Percentiles rank a stretch among this genome's conserved stretches.
phyloP scores from a whole-genome alignment of 2,113 vertebrate genomes.

The Ailuropoda melanoleuca region DNA sequence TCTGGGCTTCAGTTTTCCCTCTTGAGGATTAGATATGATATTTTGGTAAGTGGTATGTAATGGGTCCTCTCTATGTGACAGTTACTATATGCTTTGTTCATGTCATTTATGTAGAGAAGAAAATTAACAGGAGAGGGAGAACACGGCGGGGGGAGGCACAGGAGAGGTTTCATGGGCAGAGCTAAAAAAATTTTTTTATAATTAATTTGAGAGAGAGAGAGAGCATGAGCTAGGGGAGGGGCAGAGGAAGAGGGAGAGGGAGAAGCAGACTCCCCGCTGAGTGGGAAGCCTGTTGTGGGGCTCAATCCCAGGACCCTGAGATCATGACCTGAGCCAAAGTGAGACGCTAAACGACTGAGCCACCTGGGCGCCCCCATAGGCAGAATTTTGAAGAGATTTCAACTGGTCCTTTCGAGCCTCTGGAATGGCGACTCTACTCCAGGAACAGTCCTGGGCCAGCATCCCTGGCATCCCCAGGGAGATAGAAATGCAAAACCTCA shows the following conservation, averaged over 20 bases:
- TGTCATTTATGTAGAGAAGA: background rate
- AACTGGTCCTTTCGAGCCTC: background rate
- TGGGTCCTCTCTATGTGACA: background rate
- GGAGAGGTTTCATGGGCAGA: background rate
- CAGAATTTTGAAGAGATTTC: background rate
- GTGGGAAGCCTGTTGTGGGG: no score
- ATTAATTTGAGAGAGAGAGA: background rate
- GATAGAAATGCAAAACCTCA: background rate
- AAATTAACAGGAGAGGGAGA: background rate
- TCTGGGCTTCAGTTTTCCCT: background rate
- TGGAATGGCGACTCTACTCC: background rate
- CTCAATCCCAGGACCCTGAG: background rate
- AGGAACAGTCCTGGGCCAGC: no score
- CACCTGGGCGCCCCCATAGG: background rate
- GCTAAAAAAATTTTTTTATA: background rate
- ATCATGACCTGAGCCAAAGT: background rate
- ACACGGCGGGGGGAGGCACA: background rate
- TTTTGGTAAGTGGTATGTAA: background rate
- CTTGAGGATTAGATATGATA: background rate
- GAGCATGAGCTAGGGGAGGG: background rate
- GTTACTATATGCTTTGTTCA: background rate
- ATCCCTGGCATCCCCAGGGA: background rate
- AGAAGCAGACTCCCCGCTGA: background rate
- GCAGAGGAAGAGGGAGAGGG: background rate
- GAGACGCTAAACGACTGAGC: background rate